Percentiles rank a stretch among this genome's conserved stretches.
These are phyloP conservation scores for Leptarthrus brevirostris DNA, from an alignment of 2,888 invertebrate species.

Conservation along the genomic window DNA sequence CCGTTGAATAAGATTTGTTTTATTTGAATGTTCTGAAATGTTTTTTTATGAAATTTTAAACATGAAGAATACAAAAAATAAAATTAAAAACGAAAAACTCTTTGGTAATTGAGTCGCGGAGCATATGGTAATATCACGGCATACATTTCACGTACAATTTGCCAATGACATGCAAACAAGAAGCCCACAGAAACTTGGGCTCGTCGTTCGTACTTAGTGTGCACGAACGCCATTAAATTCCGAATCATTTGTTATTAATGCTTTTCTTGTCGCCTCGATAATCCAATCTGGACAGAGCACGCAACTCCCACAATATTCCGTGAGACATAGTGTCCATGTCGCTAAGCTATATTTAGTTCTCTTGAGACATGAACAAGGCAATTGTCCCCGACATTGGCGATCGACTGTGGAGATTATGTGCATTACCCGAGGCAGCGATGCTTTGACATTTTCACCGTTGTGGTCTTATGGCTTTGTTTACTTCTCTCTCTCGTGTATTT, in stretches of 20 bases:
- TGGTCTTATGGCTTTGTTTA: conserved; percentile 24
- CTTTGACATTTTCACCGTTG: conserved; percentile 34
- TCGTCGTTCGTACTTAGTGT: conserved; percentile 5
- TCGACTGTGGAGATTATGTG: conserved; percentile 32
- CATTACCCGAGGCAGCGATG: conserved; percentile 3
- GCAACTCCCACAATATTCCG: conserved; percentile 35
- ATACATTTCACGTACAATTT: not conserved
- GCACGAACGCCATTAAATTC: conserved; percentile 40
- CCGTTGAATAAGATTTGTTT: too few species aligned
- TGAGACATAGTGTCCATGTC: conserved; percentile 6
- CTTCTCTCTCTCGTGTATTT: not conserved
- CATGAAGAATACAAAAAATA: too few species aligned
- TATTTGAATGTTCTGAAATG: too few species aligned
- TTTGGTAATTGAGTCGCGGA: too few species aligned
- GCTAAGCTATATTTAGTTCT: conserved; percentile 36
- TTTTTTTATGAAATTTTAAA: too few species aligned
- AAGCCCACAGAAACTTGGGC: not conserved
- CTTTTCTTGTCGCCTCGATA: conserved; percentile 42
- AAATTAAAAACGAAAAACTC: too few species aligned
- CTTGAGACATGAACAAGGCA: conserved; percentile 16
- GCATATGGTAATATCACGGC: too few species aligned
- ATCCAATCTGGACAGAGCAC: conserved; percentile 42
- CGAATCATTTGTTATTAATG: conserved; percentile 45
- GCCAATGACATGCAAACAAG: conserved; percentile 34
- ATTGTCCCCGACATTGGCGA: conserved; percentile 44